Base-by-base conservation (phyloP, 2,113 vertebrate species). In the Buteo buteo region DNA sequence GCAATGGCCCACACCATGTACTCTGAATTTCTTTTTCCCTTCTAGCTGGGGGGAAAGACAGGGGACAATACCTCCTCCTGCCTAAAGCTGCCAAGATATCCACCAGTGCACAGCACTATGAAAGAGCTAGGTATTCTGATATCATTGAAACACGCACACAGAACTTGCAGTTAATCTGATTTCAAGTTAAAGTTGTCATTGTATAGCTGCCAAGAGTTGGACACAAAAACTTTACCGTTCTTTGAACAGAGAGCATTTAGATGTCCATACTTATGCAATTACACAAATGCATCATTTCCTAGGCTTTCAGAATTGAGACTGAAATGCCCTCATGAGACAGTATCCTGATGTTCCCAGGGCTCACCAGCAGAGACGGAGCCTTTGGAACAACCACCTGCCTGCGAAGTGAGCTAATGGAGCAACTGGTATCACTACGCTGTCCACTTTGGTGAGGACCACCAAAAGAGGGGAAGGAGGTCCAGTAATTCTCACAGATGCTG, bases 1-100 rank as follows among this genome's bases (percentile, higher is more conserved):
- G 76, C 32, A 88, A 19, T 6, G 22, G 26, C 26, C n/a, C 19
- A 2, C 14, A 62, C 4, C 16, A 44, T 52, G 18, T 31, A 66
- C 47, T 64, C 13, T 4, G 8, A 83, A 80, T 32, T 83, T 24
- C 4, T 40, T 67, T 74, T 45, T 42, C 18, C 9, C 34, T 89
- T 84, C 32, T 38, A 54, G 13, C 3, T 22, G 31, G 3, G 1
- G 14, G 3, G 6, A 3, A 66, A 15, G 40, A 50, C 0, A 1
- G 32, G 22, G 10, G 6, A 55, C 0, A 2, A 26, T 28, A 83
- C 12, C 4, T 90, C 15, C 62, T 82, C 65, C 19, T 45, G 52
- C n/a, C 49, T 64, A 32, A 88, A 80, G 67, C 0, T 65, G 71
- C 26, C 40, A 95, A 64, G 32, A 76, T 1, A 71, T 34, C 9